Conservation (phyloP, 2,888 invertebrate genomes). For the Tinea trinotella region DNA sequence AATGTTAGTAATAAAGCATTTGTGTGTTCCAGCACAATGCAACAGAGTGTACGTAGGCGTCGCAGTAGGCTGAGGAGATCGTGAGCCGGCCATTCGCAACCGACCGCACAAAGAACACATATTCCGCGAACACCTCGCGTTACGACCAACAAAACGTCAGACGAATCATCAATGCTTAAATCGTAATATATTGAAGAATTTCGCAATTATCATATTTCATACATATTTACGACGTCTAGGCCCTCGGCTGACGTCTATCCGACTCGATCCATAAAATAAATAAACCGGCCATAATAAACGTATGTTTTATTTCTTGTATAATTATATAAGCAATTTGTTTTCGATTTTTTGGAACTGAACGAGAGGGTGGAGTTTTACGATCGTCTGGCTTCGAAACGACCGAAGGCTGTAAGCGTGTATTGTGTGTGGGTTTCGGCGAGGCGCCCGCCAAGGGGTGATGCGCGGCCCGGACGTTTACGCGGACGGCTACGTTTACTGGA, state of each 20-base stretch:
- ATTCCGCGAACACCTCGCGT: conserved; percentile 57
- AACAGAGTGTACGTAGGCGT: neutral
- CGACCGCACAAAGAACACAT: conserved; percentile 21
- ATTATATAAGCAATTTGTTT: conserved; percentile 55
- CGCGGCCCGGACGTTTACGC: conserved; percentile 1
- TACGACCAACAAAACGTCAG: conserved; percentile 67
- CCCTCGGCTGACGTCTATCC: conserved; percentile 60
- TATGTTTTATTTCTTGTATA: conserved; percentile 57
- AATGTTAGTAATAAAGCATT: neutral
- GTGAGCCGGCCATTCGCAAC: too few species aligned
- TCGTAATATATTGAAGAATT: conserved; percentile 72
- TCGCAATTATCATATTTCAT: conserved; percentile 73
- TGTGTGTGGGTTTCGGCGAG: conserved; percentile 17
- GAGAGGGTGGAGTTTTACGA: conserved; percentile 35
- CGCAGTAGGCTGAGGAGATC: neutral
- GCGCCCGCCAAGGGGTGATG: conserved; percentile 19
- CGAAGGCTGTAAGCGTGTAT: conserved; percentile 19
- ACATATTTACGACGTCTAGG: conserved; percentile 70
- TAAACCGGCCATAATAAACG: conserved; percentile 55
- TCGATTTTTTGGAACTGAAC: conserved; percentile 31
- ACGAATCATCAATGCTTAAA: conserved; percentile 69
- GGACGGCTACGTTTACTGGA: neutral
- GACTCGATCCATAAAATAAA: conserved; percentile 59
- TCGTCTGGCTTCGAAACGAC: conserved; percentile 30
- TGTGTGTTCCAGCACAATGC: neutral